Evolutionary conservation across 1,140 invertebrate genomes (phyloP).

Genomic region (Conus ventricosus): DNA sequence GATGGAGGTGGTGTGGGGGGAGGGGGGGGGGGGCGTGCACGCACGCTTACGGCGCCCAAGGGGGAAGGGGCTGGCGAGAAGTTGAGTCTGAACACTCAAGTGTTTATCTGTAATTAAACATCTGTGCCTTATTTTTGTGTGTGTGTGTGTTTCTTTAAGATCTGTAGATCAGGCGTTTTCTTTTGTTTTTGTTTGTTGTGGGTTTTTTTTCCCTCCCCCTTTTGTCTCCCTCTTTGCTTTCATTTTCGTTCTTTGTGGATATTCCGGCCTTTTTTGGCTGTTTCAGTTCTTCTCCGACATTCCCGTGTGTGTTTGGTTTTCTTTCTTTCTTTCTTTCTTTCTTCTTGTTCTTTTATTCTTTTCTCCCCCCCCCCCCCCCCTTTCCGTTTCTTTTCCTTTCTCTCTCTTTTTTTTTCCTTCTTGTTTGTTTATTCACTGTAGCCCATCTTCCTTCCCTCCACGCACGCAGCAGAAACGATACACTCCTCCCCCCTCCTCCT

Average conservation of each 20-base stretch:
- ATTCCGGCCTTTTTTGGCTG: too few relatives aligned
- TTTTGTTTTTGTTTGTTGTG: too few relatives aligned
- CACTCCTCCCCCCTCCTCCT: neutral
- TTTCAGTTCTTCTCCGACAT: neutral
- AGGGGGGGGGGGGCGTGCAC: neutral
- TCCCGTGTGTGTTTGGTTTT: too few relatives aligned
- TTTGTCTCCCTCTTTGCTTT: neutral
- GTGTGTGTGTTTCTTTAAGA: too few relatives aligned
- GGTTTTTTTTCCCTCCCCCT: too few relatives aligned
- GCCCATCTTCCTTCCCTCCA: too few relatives aligned
- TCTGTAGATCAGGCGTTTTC: too few relatives aligned
- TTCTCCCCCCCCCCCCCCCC: too few relatives aligned
- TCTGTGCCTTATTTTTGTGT: neutral
- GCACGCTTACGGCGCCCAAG: neutral
- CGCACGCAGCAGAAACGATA: too few relatives aligned
- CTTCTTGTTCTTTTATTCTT: neutral
- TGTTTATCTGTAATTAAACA: constrained; percentile 7
- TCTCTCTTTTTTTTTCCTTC: too few relatives aligned
- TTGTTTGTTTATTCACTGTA: too few relatives aligned
- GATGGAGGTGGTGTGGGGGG: neutral
- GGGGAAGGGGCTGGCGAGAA: neutral
- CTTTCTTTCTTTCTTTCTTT: neutral
- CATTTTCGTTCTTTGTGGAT: neutral
- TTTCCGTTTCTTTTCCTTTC: too few relatives aligned
- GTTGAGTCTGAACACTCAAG: neutral